Conservation (phyloP, 1,140 invertebrate genomes). For the Aphidius ervi region DNA sequence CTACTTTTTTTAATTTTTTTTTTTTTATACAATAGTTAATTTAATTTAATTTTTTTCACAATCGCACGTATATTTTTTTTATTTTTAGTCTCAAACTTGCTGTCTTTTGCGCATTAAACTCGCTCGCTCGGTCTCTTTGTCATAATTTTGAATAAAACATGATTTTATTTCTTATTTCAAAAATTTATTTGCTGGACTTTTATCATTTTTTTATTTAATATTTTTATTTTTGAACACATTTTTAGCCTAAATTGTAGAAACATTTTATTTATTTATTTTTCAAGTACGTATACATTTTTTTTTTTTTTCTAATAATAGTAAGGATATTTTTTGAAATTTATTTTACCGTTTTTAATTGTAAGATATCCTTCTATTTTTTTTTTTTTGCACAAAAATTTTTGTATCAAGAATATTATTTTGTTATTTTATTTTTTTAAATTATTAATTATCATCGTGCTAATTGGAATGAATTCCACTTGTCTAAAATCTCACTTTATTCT, state of each 20-base stretch:
- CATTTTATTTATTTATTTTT: slow-evolving; percentile 33
- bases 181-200: not conserved
- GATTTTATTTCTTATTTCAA: not conserved
- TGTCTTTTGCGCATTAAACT: not conserved
- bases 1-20: slow-evolving; percentile 50
- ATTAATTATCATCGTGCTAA: slow-evolving; percentile 27
- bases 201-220: slow-evolving; percentile 26
- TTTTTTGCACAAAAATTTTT: slow-evolving; percentile 47
- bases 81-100: slow-evolving; percentile 7
- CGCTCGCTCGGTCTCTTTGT: slow-evolving; percentile 17
- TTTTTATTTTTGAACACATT: slow-evolving; percentile 38
- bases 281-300: slow-evolving; percentile 11
- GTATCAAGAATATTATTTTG: slow-evolving; percentile 53
- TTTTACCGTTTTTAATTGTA: slow-evolving; percentile 17
- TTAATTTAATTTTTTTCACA: slow-evolving; percentile 23
- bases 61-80: slow-evolving; percentile 21
- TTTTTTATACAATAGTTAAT: slow-evolving; percentile 32
- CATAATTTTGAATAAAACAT: slow-evolving; percentile 12
- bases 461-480: slow-evolving; percentile 22
- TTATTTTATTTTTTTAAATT: slow-evolving; percentile 12
- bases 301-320: not conserved
- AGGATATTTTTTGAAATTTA: slow-evolving; percentile 28
- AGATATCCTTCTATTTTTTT: slow-evolving; percentile 20
- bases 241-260: slow-evolving; percentile 45
- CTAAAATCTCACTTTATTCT: no score